Conservation (phyloP, 2,113 vertebrate genomes). For the Cryptomyrus ogoouensis region DNA sequence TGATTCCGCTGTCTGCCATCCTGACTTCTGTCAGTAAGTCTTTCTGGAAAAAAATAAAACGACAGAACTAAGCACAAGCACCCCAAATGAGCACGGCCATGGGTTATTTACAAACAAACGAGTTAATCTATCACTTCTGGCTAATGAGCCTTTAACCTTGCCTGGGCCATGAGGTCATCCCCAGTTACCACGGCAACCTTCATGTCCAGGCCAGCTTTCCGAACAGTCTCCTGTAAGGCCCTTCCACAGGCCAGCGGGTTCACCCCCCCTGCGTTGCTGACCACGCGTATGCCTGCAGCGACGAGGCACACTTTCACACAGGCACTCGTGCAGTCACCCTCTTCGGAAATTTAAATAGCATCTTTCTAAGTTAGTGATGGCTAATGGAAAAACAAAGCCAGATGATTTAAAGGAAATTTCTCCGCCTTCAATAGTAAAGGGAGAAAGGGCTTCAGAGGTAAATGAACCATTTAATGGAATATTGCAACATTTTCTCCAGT, state of each 20-base stretch:
- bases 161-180: conserved; percentile 76
- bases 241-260: conserved; percentile 72
- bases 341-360: background rate
- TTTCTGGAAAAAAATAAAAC: conserved; percentile 55
- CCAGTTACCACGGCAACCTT: conserved; percentile 80
- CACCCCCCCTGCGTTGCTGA: conserved; percentile 76
- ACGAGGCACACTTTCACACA: background rate
- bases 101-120: background rate
- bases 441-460: background rate
- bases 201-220: conserved; percentile 67
- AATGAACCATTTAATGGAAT: background rate
- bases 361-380: background rate
- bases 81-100: background rate
- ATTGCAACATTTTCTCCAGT: background rate
- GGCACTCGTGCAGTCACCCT: background rate
- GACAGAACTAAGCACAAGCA: background rate
- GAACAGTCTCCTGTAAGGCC: conserved; percentile 66
- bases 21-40: conserved; percentile 53
- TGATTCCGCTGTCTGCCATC: conserved; percentile 50
- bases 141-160: conserved; percentile 30
- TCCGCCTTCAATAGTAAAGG: background rate
- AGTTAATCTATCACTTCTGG: background rate
- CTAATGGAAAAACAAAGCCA: background rate
- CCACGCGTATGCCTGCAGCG: conserved; percentile 67
- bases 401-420: background rate